phyloP scores from a whole-genome alignment of 2,888 invertebrate genomes.

The Melolontha melolontha region DNA sequence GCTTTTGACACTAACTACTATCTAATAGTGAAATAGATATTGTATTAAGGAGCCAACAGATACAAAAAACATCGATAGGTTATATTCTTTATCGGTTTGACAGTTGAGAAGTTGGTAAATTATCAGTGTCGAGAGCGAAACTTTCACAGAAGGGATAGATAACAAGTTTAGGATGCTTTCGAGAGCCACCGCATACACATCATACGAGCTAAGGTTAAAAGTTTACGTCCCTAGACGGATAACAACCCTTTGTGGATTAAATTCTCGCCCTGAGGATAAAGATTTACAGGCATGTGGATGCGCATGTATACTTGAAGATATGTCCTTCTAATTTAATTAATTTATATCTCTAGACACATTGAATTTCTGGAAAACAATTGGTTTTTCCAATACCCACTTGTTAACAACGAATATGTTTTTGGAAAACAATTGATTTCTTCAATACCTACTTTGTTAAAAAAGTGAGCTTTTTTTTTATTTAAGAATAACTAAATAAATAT shows the following conservation, averaged over 20 bases:
- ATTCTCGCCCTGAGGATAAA: constrained; percentile 30
- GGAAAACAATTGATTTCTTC: no score
- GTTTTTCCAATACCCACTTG: no score
- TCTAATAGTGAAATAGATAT: no score
- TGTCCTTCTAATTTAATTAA: constrained; percentile 38
- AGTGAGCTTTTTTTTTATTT: no score
- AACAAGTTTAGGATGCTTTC: constrained; percentile 41
- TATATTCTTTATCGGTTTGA: constrained; percentile 1
- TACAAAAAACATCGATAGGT: no score
- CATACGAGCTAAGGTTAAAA: constrained; percentile 35
- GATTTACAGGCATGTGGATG: constrained; percentile 21
- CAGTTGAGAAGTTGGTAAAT: constrained; percentile 12
- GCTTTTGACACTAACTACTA: no score
- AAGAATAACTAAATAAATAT: no score
- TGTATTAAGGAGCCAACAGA: no score
- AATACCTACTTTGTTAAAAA: no score
- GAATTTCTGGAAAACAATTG: no score
- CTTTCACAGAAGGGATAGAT: constrained; percentile 37
- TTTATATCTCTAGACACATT: not conserved
- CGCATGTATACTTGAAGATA: constrained; percentile 9
- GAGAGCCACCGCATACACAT: constrained; percentile 21
- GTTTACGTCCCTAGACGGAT: constrained; percentile 33
- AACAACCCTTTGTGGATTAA: constrained; percentile 38
- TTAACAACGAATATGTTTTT: no score
- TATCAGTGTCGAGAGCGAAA: constrained; percentile 15